Evolutionary conservation across 2,113 vertebrate genomes (phyloP).

Genomic region (Seriola dumerili): DNA sequence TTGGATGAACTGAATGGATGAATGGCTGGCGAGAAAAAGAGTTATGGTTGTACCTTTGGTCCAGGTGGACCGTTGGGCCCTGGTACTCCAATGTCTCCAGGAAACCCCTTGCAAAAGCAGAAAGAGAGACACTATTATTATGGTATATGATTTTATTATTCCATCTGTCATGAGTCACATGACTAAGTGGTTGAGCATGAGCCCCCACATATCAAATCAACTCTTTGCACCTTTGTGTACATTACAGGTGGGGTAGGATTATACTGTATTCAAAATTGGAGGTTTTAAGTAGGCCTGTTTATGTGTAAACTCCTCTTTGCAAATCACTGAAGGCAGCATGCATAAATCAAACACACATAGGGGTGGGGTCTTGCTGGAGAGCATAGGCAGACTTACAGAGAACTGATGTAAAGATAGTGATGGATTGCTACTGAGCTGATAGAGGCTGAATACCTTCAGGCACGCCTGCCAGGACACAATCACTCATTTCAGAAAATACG

Average conservation of each 20-base stretch:
- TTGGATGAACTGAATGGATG: background rate
- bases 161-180: slow-evolving; percentile 24
- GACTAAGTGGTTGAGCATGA: slow-evolving; percentile 2
- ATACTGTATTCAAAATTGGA: background rate
- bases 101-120: slow-evolving; percentile 91
- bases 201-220: background rate
- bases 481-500: slow-evolving; percentile 25
- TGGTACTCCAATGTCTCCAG: slow-evolving; percentile 96
- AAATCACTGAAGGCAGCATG: slow-evolving; percentile 8
- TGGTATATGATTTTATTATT: background rate
- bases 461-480: slow-evolving; percentile 37
- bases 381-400: background rate
- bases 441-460: slow-evolving; percentile 39
- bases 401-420: slow-evolving; percentile 44
- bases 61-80: slow-evolving; percentile 95
- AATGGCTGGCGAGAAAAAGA: background rate
- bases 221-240: background rate
- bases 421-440: slow-evolving; percentile 26
- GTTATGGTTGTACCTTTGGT: slow-evolving; percentile 88
- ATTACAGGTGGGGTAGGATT: background rate
- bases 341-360: slow-evolving; percentile 24
- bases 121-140: background rate
- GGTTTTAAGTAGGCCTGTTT: background rate
- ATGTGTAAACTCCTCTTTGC: background rate
- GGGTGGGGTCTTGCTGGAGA: background rate